Conservation (phyloP, 2,113 vertebrate genomes). For the Hypocryptadius cinnamomeus region DNA sequence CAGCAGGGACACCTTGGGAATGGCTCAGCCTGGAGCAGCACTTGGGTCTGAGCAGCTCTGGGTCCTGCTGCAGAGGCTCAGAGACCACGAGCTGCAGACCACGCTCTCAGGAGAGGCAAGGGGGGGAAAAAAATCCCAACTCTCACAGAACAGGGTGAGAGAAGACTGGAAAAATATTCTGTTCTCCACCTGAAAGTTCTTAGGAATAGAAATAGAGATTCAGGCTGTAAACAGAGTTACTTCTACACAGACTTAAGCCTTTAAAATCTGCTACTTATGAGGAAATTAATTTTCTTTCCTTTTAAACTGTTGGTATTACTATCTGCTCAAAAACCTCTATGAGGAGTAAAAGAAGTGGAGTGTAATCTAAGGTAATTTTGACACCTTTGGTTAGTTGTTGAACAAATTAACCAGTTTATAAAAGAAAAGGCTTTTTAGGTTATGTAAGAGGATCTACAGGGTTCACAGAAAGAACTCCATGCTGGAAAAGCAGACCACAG, state of each 20-base stretch:
- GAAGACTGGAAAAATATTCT: background rate
- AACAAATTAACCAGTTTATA: background rate
- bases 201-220: background rate
- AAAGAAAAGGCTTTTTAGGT: background rate
- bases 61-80: background rate
- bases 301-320: background rate
- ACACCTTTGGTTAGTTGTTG: background rate
- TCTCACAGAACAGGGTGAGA: background rate
- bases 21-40: background rate
- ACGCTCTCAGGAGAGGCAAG: accelerated
- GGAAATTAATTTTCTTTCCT: background rate
- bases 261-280: background rate
- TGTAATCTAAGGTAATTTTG: background rate
- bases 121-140: background rate
- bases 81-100: background rate
- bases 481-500: background rate
- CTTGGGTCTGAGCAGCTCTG: background rate
- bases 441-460: background rate
- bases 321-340: background rate
- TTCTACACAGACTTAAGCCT: background rate
- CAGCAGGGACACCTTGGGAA: background rate
- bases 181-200: background rate
- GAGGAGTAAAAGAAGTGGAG: background rate
- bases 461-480: background rate
- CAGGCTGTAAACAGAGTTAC: background rate